Evolutionary conservation across 2,888 invertebrate genomes (phyloP).

Genomic region (Abscondita cerata): DNA sequence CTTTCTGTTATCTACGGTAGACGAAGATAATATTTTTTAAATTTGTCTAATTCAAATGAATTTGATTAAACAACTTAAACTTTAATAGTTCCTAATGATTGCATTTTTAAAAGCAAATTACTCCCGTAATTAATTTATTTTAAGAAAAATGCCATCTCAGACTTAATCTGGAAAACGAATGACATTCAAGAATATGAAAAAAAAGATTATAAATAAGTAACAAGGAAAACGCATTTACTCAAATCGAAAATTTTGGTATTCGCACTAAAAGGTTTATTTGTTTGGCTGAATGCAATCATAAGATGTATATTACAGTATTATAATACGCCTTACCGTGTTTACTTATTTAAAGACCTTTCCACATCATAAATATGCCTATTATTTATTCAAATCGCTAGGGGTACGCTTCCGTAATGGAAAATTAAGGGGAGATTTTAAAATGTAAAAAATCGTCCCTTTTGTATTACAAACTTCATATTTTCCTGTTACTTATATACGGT

Average conservation of each 20-base stretch:
- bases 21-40: too few species aligned
- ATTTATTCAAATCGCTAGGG: constrained; percentile 54
- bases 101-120: too few species aligned
- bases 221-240: neutral
- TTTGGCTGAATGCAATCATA: constrained; percentile 34
- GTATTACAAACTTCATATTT: constrained; percentile 36
- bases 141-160: too few species aligned
- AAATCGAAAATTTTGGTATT: neutral
- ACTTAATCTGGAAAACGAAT: too few species aligned
- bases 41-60: too few species aligned
- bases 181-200: too few species aligned
- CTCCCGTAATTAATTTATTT: too few species aligned
- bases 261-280: constrained; percentile 7
- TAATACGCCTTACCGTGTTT: constrained; percentile 42
- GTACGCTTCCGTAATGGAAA: constrained; percentile 41
- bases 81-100: too few species aligned
- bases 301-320: constrained; percentile 41
- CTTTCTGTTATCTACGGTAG: too few species aligned
- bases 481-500: constrained; percentile 27
- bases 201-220: too few species aligned
- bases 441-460: constrained; percentile 37
- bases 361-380: constrained; percentile 53
- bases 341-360: constrained; percentile 49
- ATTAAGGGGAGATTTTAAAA: constrained; percentile 38
- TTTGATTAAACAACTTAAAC: too few species aligned